These are phyloP conservation scores for Drosophila bipectinata DNA, from an alignment of 1,140 invertebrate species.

Conservation along the genomic window DNA sequence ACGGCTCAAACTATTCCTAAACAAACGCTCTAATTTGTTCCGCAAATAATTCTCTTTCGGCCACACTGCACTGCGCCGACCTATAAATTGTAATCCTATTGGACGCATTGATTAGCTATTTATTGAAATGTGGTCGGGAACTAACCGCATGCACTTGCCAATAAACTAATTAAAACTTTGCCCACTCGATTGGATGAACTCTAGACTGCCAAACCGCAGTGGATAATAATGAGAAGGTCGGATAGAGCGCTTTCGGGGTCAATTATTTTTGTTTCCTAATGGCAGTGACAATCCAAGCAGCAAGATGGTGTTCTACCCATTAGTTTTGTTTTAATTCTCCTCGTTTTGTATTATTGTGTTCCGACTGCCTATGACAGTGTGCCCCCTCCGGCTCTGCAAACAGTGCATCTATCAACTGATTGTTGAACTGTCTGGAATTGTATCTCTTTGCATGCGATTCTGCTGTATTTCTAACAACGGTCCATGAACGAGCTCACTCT, in stretches of 20 bases:
- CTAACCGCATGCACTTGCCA: constrained; percentile 20
- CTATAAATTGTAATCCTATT: constrained; percentile 30
- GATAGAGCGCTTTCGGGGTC: constrained; percentile 14
- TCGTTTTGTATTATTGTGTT: neutral
- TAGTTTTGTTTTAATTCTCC: constrained; percentile 1
- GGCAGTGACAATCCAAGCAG: constrained; percentile 10
- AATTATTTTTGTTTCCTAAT: constrained; percentile 6
- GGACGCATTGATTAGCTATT: constrained; percentile 29
- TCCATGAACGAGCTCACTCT: constrained; percentile 35
- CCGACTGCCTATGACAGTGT: constrained; percentile 26
- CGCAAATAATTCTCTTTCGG: neutral
- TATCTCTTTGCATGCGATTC: constrained; percentile 39
- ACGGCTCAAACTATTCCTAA: neutral
- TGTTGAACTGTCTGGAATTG: constrained; percentile 42
- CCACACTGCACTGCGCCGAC: constrained; percentile 16
- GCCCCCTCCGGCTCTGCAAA: constrained; percentile 22
- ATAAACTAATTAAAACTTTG: constrained; percentile 43
- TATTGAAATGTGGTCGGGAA: constrained; percentile 40
- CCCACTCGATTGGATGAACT: constrained; percentile 20
- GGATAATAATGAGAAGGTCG: neutral
- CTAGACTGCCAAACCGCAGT: constrained; percentile 27
- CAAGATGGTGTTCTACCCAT: constrained; percentile 12
- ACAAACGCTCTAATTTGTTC: neutral
- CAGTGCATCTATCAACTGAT: constrained; percentile 48
- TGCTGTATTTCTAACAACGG: constrained; percentile 2